phyloP scores from a whole-genome alignment of 2,888 invertebrate genomes.

The Carabus problematicus region DNA sequence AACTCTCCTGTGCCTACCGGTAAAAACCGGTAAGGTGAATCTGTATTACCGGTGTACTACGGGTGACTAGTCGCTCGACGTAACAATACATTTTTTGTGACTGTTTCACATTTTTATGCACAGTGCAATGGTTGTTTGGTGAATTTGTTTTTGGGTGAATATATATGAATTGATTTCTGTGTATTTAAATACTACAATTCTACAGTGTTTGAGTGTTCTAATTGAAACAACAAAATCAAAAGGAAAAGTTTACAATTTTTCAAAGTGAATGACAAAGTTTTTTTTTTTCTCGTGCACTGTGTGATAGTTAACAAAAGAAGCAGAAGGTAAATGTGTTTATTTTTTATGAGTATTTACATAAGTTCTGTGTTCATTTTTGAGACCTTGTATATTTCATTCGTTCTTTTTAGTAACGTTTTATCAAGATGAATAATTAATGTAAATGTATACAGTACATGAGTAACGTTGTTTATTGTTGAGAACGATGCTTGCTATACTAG shows the following conservation, averaged over 20 bases:
- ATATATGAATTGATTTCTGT: slow-evolving; percentile 1
- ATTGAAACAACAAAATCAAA: background rate
- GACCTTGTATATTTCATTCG: too few relatives aligned
- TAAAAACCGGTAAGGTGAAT: too few relatives aligned
- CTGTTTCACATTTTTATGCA: background rate
- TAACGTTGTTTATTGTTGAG: too few relatives aligned
- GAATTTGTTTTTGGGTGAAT: background rate
- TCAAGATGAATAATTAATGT: too few relatives aligned
- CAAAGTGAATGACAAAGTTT: background rate
- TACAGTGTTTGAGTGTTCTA: background rate
- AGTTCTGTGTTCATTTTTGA: background rate
- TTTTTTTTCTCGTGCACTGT: background rate
- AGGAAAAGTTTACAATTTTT: background rate
- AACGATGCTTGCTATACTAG: too few relatives aligned
- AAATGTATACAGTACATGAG: too few relatives aligned
- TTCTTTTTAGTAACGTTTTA: too few relatives aligned
- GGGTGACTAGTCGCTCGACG: too few relatives aligned
- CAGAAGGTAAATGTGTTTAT: too few relatives aligned
- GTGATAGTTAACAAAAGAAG: too few relatives aligned
- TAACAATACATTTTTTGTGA: background rate
- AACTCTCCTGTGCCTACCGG: slow-evolving; percentile 4
- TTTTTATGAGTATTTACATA: background rate
- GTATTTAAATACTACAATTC: background rate
- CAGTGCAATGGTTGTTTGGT: background rate
- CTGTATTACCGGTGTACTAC: too few relatives aligned